A percentile compares a stretch with the other conserved stretches of the same genome.
These are phyloP conservation scores for Maccullochella peelii DNA, from an alignment of 2,113 vertebrate species.

Conservation along the genomic window DNA sequence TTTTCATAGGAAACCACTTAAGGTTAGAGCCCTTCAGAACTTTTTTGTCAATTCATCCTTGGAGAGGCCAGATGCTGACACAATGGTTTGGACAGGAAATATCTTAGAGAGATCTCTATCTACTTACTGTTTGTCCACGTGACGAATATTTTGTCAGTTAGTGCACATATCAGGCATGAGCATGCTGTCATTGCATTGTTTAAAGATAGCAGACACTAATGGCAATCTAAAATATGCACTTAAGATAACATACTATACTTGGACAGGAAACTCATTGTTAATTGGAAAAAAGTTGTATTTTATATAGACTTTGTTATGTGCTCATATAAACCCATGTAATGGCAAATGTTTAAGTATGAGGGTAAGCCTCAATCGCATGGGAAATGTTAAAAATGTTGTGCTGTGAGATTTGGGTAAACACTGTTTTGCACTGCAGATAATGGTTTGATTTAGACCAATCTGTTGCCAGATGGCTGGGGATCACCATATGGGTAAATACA, in stretches of 20 bases:
- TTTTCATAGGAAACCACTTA: constrained; percentile 48
- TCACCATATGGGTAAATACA: constrained; percentile 50
- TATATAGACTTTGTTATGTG: background rate
- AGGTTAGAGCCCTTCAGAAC: constrained; percentile 5
- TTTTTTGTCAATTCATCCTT: constrained; percentile 40
- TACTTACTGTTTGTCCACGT: background rate
- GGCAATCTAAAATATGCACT: background rate
- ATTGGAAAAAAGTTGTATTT: background rate
- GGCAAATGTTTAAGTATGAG: background rate
- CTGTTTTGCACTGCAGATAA: constrained; percentile 22
- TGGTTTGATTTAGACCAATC: constrained; percentile 37
- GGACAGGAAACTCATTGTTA: background rate
- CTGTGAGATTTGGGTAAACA: background rate
- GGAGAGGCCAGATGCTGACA: constrained; percentile 32
- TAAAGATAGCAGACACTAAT: constrained; percentile 16
- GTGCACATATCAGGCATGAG: constrained; percentile 10
- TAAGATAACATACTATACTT: background rate
- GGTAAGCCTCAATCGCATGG: background rate
- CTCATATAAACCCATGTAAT: background rate
- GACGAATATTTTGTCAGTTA: constrained; percentile 22
- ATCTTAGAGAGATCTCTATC: constrained; percentile 15
- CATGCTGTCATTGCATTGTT: constrained; percentile 25
- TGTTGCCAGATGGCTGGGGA: constrained; percentile 49
- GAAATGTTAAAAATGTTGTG: constrained; percentile 13
- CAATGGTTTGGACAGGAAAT: constrained; percentile 31